Conservation (phyloP, 2,888 invertebrate genomes). For the Drosophila silvestris region DNA sequence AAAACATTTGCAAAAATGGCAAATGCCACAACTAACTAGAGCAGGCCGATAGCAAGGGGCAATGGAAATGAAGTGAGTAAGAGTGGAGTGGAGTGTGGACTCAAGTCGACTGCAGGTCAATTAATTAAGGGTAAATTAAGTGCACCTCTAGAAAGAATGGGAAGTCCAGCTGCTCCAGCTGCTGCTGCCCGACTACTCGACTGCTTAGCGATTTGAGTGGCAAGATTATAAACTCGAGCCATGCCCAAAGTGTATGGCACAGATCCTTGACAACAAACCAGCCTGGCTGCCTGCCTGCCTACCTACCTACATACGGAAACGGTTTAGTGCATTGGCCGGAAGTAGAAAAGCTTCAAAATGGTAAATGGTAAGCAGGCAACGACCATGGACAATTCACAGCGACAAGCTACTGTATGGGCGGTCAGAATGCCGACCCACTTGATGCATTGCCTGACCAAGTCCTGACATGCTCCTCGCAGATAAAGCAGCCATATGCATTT, state of each 20-base stretch:
- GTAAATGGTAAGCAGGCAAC: conserved; percentile 49
- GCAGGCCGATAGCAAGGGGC: conserved; percentile 27
- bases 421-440: conserved; percentile 46
- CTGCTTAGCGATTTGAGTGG: conserved; percentile 76
- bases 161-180: conserved; percentile 28
- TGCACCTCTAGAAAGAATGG: conserved; percentile 57
- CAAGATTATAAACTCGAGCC: conserved; percentile 68
- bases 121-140: conserved; percentile 79
- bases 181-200: conserved; percentile 27
- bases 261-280: conserved; percentile 55
- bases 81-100: conserved; percentile 33
- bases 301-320: conserved; percentile 55
- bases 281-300: not conserved
- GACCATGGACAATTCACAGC: conserved; percentile 31
- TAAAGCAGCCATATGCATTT: conserved; percentile 62
- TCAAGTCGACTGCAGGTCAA: conserved; percentile 76
- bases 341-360: conserved; percentile 56
- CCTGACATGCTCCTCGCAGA: conserved; percentile 40
- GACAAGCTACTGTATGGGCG: conserved; percentile 21
- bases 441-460: conserved; percentile 50
- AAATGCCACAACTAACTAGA: conserved; percentile 53
- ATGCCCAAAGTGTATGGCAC: conserved; percentile 43
- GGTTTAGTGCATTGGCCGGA: conserved; percentile 73
- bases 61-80: not conserved
- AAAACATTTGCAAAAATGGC: conserved; percentile 73